phyloP scores from a whole-genome alignment of 1,140 invertebrate species.

The Aphaenogaster rudis region DNA sequence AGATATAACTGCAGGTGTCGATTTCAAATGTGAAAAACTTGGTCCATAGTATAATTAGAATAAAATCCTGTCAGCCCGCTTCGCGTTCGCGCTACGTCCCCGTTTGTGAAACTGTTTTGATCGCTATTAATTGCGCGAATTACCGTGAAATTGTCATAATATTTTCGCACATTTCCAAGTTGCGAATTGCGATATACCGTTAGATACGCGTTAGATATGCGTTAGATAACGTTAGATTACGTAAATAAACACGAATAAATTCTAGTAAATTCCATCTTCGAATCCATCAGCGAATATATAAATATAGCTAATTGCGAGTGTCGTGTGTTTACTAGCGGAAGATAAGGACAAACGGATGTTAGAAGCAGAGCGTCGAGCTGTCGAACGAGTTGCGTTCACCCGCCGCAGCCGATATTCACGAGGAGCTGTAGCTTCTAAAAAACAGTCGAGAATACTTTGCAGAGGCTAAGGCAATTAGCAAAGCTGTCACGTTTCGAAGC shows the following conservation, averaged over 20 bases:
- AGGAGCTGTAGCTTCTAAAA: neutral
- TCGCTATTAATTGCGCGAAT: neutral
- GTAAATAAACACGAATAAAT: neutral
- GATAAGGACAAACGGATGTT: slow-evolving; percentile 36
- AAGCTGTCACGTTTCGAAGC: neutral
- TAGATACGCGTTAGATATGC: neutral
- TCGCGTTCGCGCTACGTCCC: neutral
- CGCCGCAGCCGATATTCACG: neutral
- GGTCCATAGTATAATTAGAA: neutral
- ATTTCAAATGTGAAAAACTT: neutral
- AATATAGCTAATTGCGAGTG: neutral
- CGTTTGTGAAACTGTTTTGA: neutral
- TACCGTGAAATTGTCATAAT: neutral
- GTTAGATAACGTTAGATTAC: neutral
- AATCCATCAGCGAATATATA: neutral
- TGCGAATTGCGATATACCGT: neutral
- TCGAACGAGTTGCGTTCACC: neutral
- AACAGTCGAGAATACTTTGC: neutral
- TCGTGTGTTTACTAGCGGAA: neutral
- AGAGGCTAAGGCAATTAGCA: neutral
- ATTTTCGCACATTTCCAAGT: too few species aligned
- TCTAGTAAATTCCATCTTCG: neutral
- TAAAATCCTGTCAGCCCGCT: neutral
- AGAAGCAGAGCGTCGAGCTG: neutral
- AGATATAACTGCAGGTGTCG: neutral